These are phyloP conservation scores for Rhipidura dahli DNA, from an alignment of 2,113 vertebrate genomes.

Conservation along the genomic window DNA sequence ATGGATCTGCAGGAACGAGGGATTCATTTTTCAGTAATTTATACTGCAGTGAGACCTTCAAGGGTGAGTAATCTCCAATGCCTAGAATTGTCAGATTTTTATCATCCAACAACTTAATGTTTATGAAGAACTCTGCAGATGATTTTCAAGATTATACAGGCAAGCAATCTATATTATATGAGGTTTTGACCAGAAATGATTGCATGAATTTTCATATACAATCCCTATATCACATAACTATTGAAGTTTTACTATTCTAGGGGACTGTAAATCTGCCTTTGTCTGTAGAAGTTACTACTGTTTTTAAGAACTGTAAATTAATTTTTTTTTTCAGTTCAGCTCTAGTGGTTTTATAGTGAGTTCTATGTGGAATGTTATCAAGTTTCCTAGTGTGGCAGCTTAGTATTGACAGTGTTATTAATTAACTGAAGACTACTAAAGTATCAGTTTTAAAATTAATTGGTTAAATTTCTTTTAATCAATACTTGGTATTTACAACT, in stretches of 20 bases:
- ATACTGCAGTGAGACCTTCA: conserved; percentile 50
- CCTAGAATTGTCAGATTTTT: neutral
- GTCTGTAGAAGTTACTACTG: neutral
- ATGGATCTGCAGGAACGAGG: conserved; percentile 44
- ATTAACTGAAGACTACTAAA: neutral
- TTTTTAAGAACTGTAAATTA: neutral
- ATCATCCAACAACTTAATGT: neutral
- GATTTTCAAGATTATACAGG: conserved; percentile 6
- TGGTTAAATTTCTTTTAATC: neutral
- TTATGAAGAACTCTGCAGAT: neutral
- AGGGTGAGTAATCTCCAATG: conserved; percentile 44
- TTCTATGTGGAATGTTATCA: rapidly evolving
- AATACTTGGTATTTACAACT: neutral
- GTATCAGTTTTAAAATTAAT: neutral
- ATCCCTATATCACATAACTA: neutral
- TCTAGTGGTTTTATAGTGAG: neutral
- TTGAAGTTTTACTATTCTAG: neutral
- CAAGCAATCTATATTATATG: neutral
- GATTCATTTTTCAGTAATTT: conserved; percentile 55
- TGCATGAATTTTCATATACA: neutral
- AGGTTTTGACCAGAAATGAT: neutral
- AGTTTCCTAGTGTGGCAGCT: neutral
- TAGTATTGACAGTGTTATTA: neutral
- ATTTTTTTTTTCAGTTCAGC: neutral
- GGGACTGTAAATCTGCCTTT: neutral